Evolutionary conservation across 2,888 invertebrate species (phyloP).

Genomic region (Tiphia femorata): DNA sequence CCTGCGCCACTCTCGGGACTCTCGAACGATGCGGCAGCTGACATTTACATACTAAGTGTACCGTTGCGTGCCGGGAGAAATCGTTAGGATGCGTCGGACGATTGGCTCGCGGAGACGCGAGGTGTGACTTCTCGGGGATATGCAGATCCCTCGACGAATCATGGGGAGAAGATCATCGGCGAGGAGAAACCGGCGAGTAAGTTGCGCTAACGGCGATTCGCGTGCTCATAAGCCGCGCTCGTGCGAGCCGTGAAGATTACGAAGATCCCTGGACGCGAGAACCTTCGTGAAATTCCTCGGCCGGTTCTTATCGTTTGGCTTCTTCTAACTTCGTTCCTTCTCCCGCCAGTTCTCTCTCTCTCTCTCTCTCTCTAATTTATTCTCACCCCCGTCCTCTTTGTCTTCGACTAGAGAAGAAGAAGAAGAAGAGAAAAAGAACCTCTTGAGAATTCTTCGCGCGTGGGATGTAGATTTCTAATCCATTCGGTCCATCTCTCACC

Average conservation of each 20-base stretch:
- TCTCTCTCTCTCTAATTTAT: too few species aligned
- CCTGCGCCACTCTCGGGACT: slow-evolving; percentile 44
- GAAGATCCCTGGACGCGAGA: background rate
- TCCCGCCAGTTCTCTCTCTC: too few species aligned
- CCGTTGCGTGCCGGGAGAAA: slow-evolving; percentile 48
- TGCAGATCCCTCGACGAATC: slow-evolving; percentile 34
- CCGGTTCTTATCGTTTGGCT: slow-evolving; percentile 20
- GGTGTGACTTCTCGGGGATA: slow-evolving; percentile 21
- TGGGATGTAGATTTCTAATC: background rate
- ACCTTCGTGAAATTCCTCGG: slow-evolving; percentile 23
- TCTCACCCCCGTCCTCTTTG: background rate
- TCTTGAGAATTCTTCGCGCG: too few species aligned
- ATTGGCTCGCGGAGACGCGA: slow-evolving; percentile 26
- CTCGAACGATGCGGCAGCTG: slow-evolving; percentile 8
- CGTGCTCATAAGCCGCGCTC: background rate
- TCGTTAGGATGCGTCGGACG: slow-evolving; percentile 46
- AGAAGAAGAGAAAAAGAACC: background rate
- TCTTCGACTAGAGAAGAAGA: background rate
- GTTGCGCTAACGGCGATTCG: background rate
- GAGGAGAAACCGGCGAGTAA: background rate
- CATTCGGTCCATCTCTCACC: background rate
- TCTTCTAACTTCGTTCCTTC: too few species aligned
- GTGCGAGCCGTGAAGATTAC: background rate
- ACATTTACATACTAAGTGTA: slow-evolving; percentile 50
- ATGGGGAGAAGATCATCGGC: background rate